These are phyloP conservation scores for Rhagologus leucostigma DNA, from an alignment of 2,113 vertebrate genomes.

Conservation along the genomic window DNA sequence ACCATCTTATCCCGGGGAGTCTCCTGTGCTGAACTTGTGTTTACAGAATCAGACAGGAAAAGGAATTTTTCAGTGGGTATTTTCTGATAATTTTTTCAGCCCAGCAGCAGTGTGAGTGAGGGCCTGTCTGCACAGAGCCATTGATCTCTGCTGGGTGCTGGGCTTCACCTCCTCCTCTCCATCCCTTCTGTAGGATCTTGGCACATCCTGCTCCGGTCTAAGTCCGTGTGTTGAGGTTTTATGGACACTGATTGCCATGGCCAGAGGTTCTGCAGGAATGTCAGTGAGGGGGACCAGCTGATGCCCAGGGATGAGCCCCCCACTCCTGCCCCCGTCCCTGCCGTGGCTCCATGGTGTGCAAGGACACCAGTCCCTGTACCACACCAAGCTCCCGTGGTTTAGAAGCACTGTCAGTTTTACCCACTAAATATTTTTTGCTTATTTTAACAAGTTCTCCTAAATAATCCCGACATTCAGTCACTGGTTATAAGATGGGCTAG, in stretches of 20 bases:
- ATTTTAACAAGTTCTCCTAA: not conserved
- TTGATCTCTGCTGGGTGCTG: not conserved
- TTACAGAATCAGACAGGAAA: not conserved
- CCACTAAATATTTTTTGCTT: not conserved
- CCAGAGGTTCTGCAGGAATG: not conserved
- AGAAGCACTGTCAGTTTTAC: not conserved
- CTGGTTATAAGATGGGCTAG: not conserved
- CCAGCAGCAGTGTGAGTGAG: not conserved
- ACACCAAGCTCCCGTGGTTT: not conserved
- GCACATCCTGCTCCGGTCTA: not conserved
- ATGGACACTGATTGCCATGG: not conserved
- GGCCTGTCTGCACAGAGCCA: not conserved
- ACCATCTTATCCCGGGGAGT: not conserved
- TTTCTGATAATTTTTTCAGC: not conserved
- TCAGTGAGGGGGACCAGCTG: not conserved
- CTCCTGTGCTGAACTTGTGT: constrained; percentile 12
- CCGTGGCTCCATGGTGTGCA: accelerated
- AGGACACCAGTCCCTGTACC: not conserved
- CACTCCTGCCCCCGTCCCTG: accelerated
- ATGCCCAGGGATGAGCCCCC: not conserved
- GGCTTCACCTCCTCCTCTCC: not conserved
- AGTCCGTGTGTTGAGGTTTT: not conserved
- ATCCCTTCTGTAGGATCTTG: not conserved
- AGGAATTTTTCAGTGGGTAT: not conserved
- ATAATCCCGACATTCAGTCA: not conserved